Base-by-base conservation (phyloP, 2,797 vertebrate species). In the Bradypodion pumilum region DNA sequence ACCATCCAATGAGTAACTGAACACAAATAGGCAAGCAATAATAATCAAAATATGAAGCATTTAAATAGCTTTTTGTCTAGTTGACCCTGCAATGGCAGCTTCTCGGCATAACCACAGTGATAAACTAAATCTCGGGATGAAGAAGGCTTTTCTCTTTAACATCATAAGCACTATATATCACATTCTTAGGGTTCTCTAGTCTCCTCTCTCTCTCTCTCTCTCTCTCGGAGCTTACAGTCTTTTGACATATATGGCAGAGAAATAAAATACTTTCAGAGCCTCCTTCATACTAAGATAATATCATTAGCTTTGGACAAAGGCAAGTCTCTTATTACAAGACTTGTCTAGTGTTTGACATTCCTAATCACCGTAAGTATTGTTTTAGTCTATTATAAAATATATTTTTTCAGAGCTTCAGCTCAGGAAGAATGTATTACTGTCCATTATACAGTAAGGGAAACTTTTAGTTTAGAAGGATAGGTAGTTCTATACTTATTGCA, bases 231-330 rank as follows among this genome's bases (percentile, higher is more conserved):
- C 40, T 62, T 65, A 32, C 59, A 84, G 83, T 85, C 72, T 29
- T 35, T 82, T 70, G 29, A 65, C 37, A 70, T 3, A 81, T 5
- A 35, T 35, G 73, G 8, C 35, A 56, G 3, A 82, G 82, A 84
- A 90, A 93, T 37, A 37, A 83, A 92, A 93, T 42, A 80, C 79
- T 77, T 44, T 84, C 42, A 5, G 35, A 81, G 42, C 79, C 44
- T 29, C 86, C 82, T 89, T 76, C 37, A 84, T 40, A 82, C 62
- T 52, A 74, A 86, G 87, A 87, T 93, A 90, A 80, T 10, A 87
- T 88, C 25, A 27, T 60, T 90, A 75, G 87, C 84, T 78, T 91
- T 88, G 88, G 72, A 85, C 65, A 91, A 93, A 89, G 83, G 77
- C 40, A 16, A 40, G 19, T 80, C 86, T 91, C 72, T 84, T 70